Evolutionary conservation across 2,113 vertebrate genomes (phyloP).

Genomic region (Clinocottus analis): DNA sequence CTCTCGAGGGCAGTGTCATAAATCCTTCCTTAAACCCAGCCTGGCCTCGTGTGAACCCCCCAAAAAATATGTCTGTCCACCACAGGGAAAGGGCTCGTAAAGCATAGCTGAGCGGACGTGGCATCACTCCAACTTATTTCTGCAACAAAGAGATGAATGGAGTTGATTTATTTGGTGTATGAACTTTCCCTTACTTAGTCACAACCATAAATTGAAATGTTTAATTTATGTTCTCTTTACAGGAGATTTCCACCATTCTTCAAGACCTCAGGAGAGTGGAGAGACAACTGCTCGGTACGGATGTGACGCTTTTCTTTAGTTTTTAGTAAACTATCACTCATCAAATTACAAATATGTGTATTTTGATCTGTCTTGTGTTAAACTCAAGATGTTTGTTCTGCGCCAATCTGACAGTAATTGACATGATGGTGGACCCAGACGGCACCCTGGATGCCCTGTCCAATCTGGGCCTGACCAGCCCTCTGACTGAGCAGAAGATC

Average conservation of each 20-base stretch:
- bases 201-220: not conserved
- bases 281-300: conserved; percentile 91
- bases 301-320: not conserved
- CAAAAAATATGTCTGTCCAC: conserved; percentile 22
- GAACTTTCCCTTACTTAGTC: conserved; percentile 32
- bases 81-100: conserved; percentile 42
- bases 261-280: conserved; percentile 95
- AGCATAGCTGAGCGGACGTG: conserved; percentile 28
- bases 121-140: conserved; percentile 32
- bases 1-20: conserved; percentile 30
- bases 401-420: conserved; percentile 85
- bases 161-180: conserved; percentile 40
- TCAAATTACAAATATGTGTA: not conserved
- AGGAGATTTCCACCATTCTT: conserved; percentile 95
- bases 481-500: conserved; percentile 84
- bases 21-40: conserved; percentile 46
- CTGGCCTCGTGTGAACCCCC: conserved; percentile 58
- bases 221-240: conserved; percentile 48
- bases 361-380: not conserved
- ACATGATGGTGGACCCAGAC: conserved; percentile 97
- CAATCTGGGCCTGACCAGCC: conserved; percentile 86
- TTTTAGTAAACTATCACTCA: not conserved
- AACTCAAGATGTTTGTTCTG: conserved; percentile 11
- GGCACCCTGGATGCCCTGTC: conserved; percentile 93
- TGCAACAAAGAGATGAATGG: conserved; percentile 25